Percentiles rank a stretch among this genome's conserved stretches.
Evolutionary conservation across 2,113 vertebrate species (phyloP).

Genomic region (Sander vitreus): DNA sequence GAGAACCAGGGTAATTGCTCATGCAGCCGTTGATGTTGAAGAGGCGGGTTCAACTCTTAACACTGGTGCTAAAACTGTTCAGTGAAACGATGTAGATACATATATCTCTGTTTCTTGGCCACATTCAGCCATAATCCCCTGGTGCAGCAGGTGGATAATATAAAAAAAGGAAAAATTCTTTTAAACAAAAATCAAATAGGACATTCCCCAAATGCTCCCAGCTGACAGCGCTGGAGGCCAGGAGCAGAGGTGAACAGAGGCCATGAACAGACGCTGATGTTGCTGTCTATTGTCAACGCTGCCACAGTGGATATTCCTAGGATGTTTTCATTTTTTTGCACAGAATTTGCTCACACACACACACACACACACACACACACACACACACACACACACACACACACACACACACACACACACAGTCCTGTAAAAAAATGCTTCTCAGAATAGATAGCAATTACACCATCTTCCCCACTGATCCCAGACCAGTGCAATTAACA

Average conservation of each 20-base stretch:
- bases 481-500: constrained; percentile 77
- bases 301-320: background rate
- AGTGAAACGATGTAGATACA: background rate
- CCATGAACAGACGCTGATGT: background rate
- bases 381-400: background rate
- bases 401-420: constrained; percentile 21
- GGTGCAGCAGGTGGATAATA: constrained; percentile 8
- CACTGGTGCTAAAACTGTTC: background rate
- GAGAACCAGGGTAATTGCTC: background rate
- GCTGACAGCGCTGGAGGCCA: background rate
- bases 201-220: background rate
- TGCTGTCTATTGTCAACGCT: background rate
- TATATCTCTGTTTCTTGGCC: background rate
- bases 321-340: too few relatives aligned
- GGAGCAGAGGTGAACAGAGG: background rate
- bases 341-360: background rate
- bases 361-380: background rate
- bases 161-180: background rate
- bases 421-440: constrained; percentile 49
- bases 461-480: constrained; percentile 67
- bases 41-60: background rate
- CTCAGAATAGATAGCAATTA: constrained; percentile 68
- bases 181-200: background rate
- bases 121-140: background rate
- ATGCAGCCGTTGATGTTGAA: background rate